These are phyloP conservation scores for Acrobasis suavella DNA, from an alignment of 2,888 invertebrate species.

Conservation along the genomic window DNA sequence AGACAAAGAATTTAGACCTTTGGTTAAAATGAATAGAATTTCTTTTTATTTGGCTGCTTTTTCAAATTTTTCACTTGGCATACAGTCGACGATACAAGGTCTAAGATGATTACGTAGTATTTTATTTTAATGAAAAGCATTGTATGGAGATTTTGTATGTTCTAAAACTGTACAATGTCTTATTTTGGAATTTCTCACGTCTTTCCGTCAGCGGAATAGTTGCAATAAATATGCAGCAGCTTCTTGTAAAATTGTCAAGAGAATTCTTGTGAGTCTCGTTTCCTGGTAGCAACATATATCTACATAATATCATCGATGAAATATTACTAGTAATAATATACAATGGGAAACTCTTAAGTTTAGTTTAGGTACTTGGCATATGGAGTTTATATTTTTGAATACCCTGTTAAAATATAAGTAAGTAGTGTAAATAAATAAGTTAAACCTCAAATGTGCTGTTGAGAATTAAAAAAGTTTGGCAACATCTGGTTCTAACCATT, in stretches of 20 bases:
- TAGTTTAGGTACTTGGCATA: neutral
- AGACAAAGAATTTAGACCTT: neutral
- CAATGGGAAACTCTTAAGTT: neutral
- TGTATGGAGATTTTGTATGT: constrained; percentile 22
- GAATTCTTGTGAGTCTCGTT: neutral
- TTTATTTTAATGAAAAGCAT: constrained; percentile 18
- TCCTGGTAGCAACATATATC: neutral
- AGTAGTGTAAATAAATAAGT: no score
- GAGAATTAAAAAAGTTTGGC: no score
- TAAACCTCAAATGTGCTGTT: no score
- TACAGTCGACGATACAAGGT: constrained; percentile 5
- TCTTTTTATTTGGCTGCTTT: neutral
- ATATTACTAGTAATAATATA: neutral
- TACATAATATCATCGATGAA: neutral
- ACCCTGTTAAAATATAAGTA: no score
- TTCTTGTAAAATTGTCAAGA: neutral
- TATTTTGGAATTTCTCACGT: constrained; percentile 20
- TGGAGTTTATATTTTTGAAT: no score
- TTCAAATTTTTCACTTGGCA: neutral
- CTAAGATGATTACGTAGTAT: constrained; percentile 6
- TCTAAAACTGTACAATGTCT: constrained; percentile 19
- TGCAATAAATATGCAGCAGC: constrained; percentile 16
- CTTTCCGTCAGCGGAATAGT: constrained; percentile 9
- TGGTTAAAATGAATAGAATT: neutral
- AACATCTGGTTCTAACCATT: no score